Conservation (phyloP, 2,113 vertebrate species). For the Oceanodroma tethys region DNA sequence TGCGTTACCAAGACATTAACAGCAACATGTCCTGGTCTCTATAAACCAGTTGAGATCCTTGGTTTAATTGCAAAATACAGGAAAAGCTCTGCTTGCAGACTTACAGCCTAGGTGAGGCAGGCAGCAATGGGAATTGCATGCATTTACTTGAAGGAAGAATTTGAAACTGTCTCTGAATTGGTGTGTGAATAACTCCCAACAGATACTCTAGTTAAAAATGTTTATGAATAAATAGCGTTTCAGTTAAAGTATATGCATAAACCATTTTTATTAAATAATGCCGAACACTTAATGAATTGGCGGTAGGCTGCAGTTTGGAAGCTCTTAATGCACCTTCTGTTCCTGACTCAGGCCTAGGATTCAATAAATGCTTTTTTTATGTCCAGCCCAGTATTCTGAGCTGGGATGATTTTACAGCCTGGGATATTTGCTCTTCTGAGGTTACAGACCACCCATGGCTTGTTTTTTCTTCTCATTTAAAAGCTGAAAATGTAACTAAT, state of each 20-base stretch:
- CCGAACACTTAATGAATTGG: conserved; percentile 51
- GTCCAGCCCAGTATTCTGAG: conserved; percentile 71
- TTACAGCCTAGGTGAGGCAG: neutral
- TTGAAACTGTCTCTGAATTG: neutral
- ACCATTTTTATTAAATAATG: conserved; percentile 71
- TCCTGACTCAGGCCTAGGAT: conserved; percentile 47
- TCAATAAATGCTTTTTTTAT: conserved; percentile 75
- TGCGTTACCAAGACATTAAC: neutral
- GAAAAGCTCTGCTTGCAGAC: neutral
- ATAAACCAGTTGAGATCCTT: neutral
- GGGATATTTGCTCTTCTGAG: conserved; percentile 74
- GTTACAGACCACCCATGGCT: conserved; percentile 74
- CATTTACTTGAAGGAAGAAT: neutral
- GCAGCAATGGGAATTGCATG: neutral
- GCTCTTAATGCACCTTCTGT: conserved; percentile 76
- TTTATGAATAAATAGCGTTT: conserved; percentile 56
- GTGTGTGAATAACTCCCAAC: conserved; percentile 27
- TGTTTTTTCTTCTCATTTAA: conserved; percentile 68
- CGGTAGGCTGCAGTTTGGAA: conserved; percentile 49
- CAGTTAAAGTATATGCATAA: conserved; percentile 18
- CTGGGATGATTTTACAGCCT: conserved; percentile 68
- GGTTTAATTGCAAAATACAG: neutral
- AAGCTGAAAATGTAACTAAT: conserved; percentile 71
- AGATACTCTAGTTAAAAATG: conserved; percentile 48
- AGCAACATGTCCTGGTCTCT: neutral